Evolutionary conservation across 2,113 vertebrate genomes (phyloP), one percentile per base, ranked within the genome.

Genomic region (Toxotes chatareus): DNA sequence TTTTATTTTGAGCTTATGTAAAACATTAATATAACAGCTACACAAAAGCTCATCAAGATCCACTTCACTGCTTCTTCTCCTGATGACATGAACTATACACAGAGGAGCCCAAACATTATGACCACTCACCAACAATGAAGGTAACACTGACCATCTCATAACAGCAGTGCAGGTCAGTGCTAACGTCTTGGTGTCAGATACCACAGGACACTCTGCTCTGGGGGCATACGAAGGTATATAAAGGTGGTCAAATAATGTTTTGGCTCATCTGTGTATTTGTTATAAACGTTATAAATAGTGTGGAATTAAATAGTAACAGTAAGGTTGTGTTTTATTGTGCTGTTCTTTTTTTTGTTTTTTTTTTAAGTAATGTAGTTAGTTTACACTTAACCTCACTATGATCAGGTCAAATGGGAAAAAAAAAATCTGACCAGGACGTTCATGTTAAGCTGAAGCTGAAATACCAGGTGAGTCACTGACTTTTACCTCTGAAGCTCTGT

Each of bases 401-500:
- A 71, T 47, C 11, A 42, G n/a, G 9, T 11, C 1, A 16, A 10
- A 17, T 3, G 42, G 8, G 19, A 49, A 5, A 49, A 19, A 21
- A 12, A 36, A 21, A 21, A 40, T 34, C 46, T 46, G n/a, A 10
- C 17, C 12, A 51, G 5, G 27, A 38, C 9, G 61, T 42, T 40
- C 0, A 3, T n/a, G n/a, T 36, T 19, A 38, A 51, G 53, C 34
- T 38, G 21, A 23, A 23, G 31, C 9, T 11, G 46, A 47, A 46
- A 8, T 3, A 19, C 17, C 4, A 73, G 27, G 27, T 3, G 53
- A 72, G 67, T 46, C 9, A 9, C 2, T 1, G 42, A 16, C 32
- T 3, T 92, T 95, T 95, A 99, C 98, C 96, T 96, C 96, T 11
- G 96, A 96, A 0, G 95, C 96, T 82, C 96, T 93, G 95, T 99